These are phyloP conservation scores for Diadegma fenestrale DNA, from an alignment of 2,888 invertebrate genomes.

Conservation along the genomic window DNA sequence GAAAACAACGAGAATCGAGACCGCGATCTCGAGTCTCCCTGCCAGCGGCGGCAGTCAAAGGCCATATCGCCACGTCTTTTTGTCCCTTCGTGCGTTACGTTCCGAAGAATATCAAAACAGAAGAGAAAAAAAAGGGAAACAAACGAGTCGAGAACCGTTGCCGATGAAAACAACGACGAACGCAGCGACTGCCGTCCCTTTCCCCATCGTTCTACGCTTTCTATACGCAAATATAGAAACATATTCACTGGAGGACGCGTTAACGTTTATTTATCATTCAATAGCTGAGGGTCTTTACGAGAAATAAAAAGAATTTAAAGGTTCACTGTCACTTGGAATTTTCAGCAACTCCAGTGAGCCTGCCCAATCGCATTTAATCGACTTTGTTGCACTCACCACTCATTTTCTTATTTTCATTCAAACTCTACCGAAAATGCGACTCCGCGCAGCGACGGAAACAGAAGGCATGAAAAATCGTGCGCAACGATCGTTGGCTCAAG, in stretches of 20 bases:
- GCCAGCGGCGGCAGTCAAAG: conserved; percentile 59
- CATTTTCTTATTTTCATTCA: neutral
- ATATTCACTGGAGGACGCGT: conserved; percentile 30
- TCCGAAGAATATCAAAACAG: conserved; percentile 4
- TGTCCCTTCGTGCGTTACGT: conserved; percentile 17
- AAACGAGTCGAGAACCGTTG: conserved; percentile 20
- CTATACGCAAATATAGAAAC: conserved; percentile 16
- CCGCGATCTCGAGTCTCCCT: conserved; percentile 53
- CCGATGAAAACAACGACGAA: conserved; percentile 35
- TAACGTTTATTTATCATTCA: conserved; percentile 61
- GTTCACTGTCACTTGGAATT: conserved; percentile 76
- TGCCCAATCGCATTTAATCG: conserved; percentile 9
- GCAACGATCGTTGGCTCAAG: neutral
- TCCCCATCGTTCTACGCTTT: conserved; percentile 14
- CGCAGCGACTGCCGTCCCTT: conserved; percentile 34
- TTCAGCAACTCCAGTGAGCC: conserved; percentile 75
- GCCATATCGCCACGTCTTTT: conserved; percentile 65
- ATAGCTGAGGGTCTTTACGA: conserved; percentile 72
- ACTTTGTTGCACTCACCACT: conserved; percentile 10
- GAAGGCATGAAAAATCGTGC: neutral
- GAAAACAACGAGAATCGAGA: conserved; percentile 32
- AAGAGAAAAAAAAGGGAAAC: conserved; percentile 19
- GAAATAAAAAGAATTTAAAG: conserved; percentile 15
- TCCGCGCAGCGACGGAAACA: neutral
- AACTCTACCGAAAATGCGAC: neutral